A percentile compares a stretch with the other conserved stretches of the same genome.
These are phyloP conservation scores for Catocala sponsa DNA, from an alignment of 2,888 invertebrate genomes.

Conservation along the genomic window DNA sequence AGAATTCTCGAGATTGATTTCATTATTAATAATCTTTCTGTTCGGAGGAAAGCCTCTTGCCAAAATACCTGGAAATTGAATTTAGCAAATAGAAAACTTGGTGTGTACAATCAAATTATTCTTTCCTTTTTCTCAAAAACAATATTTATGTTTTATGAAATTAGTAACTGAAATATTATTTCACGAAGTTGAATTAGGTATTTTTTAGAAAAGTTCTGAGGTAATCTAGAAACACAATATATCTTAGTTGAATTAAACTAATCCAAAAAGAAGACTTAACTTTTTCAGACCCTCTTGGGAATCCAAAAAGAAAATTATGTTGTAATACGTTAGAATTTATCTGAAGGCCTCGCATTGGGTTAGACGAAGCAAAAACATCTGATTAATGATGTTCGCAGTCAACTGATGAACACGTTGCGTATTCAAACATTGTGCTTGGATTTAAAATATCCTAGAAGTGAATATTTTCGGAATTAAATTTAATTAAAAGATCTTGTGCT, in stretches of 20 bases:
- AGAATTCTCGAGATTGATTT: neutral
- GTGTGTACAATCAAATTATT: neutral
- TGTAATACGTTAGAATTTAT: constrained; percentile 54
- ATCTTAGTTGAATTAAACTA: constrained; percentile 26
- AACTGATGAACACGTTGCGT: constrained; percentile 60
- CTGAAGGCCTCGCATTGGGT: constrained; percentile 36
- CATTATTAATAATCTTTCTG: neutral
- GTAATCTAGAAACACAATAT: constrained; percentile 14
- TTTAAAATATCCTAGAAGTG: constrained; percentile 32
- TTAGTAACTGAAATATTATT: too few relatives aligned
- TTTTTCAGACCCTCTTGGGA: constrained; percentile 36
- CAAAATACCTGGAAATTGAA: neutral
- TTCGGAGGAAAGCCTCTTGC: neutral
- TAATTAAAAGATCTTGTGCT: neutral
- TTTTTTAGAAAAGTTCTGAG: neutral
- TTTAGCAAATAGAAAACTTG: neutral
- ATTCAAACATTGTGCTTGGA: constrained; percentile 53
- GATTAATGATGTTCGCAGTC: constrained; percentile 66
- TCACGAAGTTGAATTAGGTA: too few relatives aligned
- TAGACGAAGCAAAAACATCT: constrained; percentile 64
- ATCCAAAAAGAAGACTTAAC: constrained; percentile 27
- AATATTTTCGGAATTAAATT: neutral
- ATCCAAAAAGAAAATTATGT: constrained; percentile 50
- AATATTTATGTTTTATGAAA: too few relatives aligned
- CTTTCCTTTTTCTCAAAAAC: too few relatives aligned